Base-by-base conservation (phyloP, 2,888 invertebrate species). In the Ditula angustiorana region DNA sequence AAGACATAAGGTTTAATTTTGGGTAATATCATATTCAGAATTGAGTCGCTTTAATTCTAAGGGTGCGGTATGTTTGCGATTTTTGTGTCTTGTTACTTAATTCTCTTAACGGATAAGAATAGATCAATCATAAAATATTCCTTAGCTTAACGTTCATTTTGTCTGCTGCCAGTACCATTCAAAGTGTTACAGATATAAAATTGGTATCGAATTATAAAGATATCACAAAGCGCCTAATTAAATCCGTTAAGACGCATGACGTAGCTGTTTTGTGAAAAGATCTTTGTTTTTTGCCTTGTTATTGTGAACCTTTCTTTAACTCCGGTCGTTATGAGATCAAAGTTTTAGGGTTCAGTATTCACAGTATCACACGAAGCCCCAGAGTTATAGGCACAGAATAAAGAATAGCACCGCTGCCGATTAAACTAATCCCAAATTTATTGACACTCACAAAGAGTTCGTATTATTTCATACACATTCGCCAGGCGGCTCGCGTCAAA, bases 231-330 rank as follows among this genome's bases (percentile, higher is more conserved):
- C 53, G 56, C 63, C 66, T 71, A 76, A 76, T 75, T 76, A 75
- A 71, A 71, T 72, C 69, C 68, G 73, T 75, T 77, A 77, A 70
- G 68, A 69, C 67, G 16, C 66, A 53, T 77, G 76, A 77, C 73
- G 56, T 1, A 23, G 67, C 74, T 49, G 30, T 56, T 44, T 60
- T 44, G 19, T 61, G 41, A 61, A 66, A 56, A 57, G 61, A 56
- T 26, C 50, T 56, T 57, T 66, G 61, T 61, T 61, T 66, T 61
- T 61, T 66, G 26, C 46, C 56, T 44, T 55, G 61, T 61, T 61
- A 23, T 61, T 57, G 55, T 49, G 21, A 35, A 35, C 52, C 47
- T 64, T 59, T 64, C 58, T 64, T 58, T 47, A 28, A 52, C 21
- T 30, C 49, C 0, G 41, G 13, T 64, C 53, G 59, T 64, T 64